These are phyloP conservation scores for Podocnemis expansa DNA, from an alignment of 2,113 vertebrate genomes.

Conservation along the genomic window DNA sequence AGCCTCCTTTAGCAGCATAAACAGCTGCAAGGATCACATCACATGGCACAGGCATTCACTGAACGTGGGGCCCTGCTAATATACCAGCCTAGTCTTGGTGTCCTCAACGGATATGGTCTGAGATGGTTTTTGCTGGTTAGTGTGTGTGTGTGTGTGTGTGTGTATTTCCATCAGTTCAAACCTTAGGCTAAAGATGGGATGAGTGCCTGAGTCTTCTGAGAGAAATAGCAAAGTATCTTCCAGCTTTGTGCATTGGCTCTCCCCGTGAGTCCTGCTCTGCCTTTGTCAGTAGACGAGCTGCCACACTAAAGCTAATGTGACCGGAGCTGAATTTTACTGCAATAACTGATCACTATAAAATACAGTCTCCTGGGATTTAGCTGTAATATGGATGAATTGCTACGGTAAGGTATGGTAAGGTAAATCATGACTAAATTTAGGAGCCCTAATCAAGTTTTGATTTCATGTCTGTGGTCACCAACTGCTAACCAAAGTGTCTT, in stretches of 20 bases:
- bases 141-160: no score
- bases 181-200: neutral
- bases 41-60: neutral
- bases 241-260: slow-evolving; percentile 32
- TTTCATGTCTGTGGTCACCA: neutral
- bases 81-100: slow-evolving; percentile 1
- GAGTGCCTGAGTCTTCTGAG: neutral
- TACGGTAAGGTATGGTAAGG: slow-evolving; percentile 2
- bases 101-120: neutral
- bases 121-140: neutral
- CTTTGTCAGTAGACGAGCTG: slow-evolving; percentile 29
- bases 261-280: neutral
- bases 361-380: neutral
- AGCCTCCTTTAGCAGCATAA: neutral
- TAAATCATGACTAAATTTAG: neutral
- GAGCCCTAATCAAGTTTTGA: neutral
- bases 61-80: neutral
- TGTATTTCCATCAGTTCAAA: slow-evolving; percentile 60
- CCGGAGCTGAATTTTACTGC: slow-evolving; percentile 1
- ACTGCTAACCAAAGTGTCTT: neutral
- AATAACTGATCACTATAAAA: neutral
- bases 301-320: neutral
- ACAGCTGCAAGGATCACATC: neutral
- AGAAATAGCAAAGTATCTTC: neutral
- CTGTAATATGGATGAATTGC: neutral